phyloP scores from a whole-genome alignment of 2,888 invertebrate species.

The Pristionchus fissidentatus region DNA sequence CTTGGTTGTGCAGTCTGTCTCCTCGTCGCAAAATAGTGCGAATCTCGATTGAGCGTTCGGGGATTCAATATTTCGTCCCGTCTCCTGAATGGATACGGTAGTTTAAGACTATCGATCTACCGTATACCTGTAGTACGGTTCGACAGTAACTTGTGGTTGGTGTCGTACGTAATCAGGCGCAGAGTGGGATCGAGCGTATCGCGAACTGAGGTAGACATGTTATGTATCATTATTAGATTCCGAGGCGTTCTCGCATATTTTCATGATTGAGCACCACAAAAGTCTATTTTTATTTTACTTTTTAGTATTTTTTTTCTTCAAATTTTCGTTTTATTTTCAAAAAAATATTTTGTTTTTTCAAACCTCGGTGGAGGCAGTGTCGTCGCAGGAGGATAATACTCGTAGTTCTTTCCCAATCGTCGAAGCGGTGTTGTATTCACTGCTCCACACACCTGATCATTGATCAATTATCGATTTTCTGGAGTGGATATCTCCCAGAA shows the following conservation, averaged over 20 bases:
- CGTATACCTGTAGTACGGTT: constrained; percentile 42
- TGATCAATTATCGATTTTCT: not conserved
- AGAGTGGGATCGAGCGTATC: constrained; percentile 17
- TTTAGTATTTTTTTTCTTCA: not conserved
- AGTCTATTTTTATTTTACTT: no score
- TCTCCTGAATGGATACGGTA: not conserved
- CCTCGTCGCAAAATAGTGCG: constrained; percentile 27
- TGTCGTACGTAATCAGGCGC: constrained; percentile 26
- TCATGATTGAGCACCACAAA: no score
- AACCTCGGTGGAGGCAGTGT: constrained; percentile 17
- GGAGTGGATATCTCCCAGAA: no score
- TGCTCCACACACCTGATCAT: constrained; percentile 17
- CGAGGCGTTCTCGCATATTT: not conserved
- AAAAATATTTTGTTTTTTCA: not conserved
- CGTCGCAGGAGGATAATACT: constrained; percentile 13
- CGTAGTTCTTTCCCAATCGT: constrained; percentile 41
- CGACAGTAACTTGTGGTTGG: not conserved
- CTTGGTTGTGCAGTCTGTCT: not conserved
- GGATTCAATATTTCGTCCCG: constrained; percentile 43
- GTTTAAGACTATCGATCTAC: not conserved
- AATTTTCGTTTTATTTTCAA: not conserved
- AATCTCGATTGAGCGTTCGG: constrained; percentile 19
- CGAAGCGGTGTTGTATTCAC: constrained; percentile 40
- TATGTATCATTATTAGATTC: not conserved
- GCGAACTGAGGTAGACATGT: not conserved